Evolutionary conservation across 2,888 invertebrate species (phyloP).

Genomic region (Vanessa cardui): DNA sequence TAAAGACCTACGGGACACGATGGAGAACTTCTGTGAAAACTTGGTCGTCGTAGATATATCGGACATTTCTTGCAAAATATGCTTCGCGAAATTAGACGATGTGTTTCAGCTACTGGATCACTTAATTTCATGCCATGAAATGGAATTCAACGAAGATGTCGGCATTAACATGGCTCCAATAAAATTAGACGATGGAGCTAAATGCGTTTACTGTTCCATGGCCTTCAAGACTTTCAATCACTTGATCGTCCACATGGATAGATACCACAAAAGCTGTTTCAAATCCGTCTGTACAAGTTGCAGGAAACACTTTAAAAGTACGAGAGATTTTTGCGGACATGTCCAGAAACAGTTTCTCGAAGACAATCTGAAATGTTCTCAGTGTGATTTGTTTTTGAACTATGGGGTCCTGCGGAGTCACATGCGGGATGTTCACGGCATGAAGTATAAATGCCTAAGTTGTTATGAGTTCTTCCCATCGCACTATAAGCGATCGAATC

Average conservation of each 20-base stretch:
- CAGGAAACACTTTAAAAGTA: conserved; percentile 63
- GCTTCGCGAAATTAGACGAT: conserved; percentile 42
- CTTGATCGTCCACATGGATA: conserved; percentile 52
- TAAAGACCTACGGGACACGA: conserved; percentile 43
- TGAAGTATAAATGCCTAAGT: conserved; percentile 41
- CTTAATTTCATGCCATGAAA: conserved; percentile 42
- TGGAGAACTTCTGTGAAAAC: conserved; percentile 44
- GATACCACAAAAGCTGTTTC: conserved; percentile 48
- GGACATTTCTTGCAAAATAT: conserved; percentile 52
- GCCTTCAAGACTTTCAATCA: conserved; percentile 52
- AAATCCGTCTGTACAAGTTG: conserved; percentile 55
- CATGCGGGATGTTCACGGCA: conserved; percentile 42
- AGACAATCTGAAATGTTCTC: conserved; percentile 37
- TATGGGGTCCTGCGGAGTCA: conserved; percentile 38
- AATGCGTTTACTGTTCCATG: conserved; percentile 54
- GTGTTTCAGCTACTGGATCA: conserved; percentile 51
- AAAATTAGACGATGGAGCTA: conserved; percentile 50
- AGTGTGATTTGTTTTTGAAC: conserved; percentile 37
- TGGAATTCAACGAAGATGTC: conserved; percentile 42
- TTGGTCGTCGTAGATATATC: conserved; percentile 53
- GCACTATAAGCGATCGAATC: conserved; percentile 41
- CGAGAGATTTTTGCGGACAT: conserved; percentile 56
- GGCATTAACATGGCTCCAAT: conserved; percentile 47
- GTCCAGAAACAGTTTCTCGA: conserved; percentile 47
- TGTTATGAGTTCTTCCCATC: conserved; percentile 43